A percentile compares a stretch with the other conserved stretches of the same genome.
phyloP scores from a whole-genome alignment of 2,113 vertebrate species.

The Anarhynchus alexandrinus region DNA sequence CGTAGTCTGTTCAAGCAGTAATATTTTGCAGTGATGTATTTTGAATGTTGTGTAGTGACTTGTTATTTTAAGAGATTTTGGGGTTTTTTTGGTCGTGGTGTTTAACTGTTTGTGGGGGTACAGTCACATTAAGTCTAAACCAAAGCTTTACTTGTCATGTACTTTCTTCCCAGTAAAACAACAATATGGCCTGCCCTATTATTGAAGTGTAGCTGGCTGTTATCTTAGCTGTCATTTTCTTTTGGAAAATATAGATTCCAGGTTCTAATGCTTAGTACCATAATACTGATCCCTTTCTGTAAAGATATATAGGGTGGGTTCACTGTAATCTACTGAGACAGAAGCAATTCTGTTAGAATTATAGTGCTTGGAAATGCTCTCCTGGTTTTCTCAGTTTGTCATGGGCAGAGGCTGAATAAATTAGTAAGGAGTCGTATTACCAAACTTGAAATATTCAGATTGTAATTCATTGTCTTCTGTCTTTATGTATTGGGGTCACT shows the following conservation, averaged over 20 bases:
- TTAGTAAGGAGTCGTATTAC: neutral
- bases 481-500: neutral
- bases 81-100: neutral
- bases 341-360: neutral
- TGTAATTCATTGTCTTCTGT: neutral
- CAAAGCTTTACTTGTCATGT: neutral
- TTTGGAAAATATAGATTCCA: neutral
- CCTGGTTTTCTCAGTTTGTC: neutral
- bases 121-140: neutral
- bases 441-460: neutral
- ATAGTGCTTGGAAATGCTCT: neutral
- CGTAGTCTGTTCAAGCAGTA: neutral
- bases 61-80: neutral
- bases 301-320: neutral
- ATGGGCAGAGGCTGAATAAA: neutral
- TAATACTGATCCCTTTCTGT: neutral
- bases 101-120: neutral
- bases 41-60: neutral
- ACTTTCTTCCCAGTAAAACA: neutral
- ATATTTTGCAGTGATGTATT: neutral
- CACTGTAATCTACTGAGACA: neutral
- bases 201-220: neutral
- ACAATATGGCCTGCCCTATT: neutral
- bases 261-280: neutral
- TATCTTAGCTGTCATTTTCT: neutral